Percentiles rank a stretch among this genome's conserved stretches.
Evolutionary conservation across 1,140 invertebrate species (phyloP).

Genomic region (Saxidomus purpurata): DNA sequence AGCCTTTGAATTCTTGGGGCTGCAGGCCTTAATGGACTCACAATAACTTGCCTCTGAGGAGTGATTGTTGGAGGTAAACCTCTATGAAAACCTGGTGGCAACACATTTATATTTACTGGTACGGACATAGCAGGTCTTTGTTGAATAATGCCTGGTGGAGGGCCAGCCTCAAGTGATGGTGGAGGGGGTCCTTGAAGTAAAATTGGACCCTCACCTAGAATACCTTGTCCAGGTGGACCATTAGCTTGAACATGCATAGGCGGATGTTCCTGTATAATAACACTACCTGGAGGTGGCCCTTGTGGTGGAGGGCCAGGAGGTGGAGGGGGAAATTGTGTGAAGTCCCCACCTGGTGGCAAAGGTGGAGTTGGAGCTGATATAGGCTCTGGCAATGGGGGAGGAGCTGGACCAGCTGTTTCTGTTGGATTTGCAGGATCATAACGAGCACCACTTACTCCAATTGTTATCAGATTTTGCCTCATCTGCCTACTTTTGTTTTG

Average conservation of each 20-base stretch:
- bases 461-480: slow-evolving; percentile 50
- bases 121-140: slow-evolving; percentile 25
- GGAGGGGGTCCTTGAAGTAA: slow-evolving; percentile 53
- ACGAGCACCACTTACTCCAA: slow-evolving; percentile 36
- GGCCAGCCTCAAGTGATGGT: slow-evolving; percentile 14
- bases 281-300: slow-evolving; percentile 41
- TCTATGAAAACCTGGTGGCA: slow-evolving; percentile 60
- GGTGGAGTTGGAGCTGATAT: slow-evolving; percentile 53
- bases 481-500: slow-evolving; percentile 61
- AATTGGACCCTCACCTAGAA: slow-evolving; percentile 56
- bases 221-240: slow-evolving; percentile 43
- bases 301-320: slow-evolving; percentile 61
- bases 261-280: slow-evolving; percentile 48
- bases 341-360: slow-evolving; percentile 46
- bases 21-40: slow-evolving; percentile 29
- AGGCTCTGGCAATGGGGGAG: slow-evolving; percentile 51
- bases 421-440: slow-evolving; percentile 59
- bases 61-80: slow-evolving; percentile 55
- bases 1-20: slow-evolving; percentile 33
- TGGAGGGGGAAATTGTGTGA: slow-evolving; percentile 61
- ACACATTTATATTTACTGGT: slow-evolving; percentile 44
- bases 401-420: background rate
- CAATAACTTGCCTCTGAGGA: slow-evolving; percentile 48
- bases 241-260: slow-evolving; percentile 19
- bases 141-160: slow-evolving; percentile 58